Base-by-base conservation (phyloP, 2,113 vertebrate genomes). In the Trochalopteron elliotii region DNA sequence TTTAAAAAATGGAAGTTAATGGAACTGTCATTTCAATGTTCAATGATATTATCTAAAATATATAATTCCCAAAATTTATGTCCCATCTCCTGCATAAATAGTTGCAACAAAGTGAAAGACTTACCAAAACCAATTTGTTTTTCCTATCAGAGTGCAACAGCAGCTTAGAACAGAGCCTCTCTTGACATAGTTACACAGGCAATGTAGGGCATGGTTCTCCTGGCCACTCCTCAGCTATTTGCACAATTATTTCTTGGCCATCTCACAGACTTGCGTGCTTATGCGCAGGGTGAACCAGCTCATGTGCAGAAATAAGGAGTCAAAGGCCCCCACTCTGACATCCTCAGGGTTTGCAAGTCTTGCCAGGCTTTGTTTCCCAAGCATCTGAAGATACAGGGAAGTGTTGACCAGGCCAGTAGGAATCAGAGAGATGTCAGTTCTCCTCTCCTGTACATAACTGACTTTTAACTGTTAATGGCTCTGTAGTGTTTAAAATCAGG, bases 261-360 rank as follows among this genome's bases (percentile, higher is more conserved):
- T 89, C 44, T 90, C 72, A 53, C 53, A 49, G n/a, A 40, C 27
- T 39, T 79, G 31, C 0, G 0, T 47, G 56, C 74, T 79, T 67
- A 49, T 45, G 19, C 39, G n/a, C 0, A 0, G 60, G 23, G 15
- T 2, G 12, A 87, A 49, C 7, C 27, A 47, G 11, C 2, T 0
- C 30, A 31, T 3, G 1, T 56, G 42, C 47, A 63, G 76, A 72
- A 22, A 35, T 15, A 35, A 81, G 23, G 37, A 78, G 60, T n/a
- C 5, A 5, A 88, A 90, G 28, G 5, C n/a, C 10, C 15, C 50
- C 16, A 11, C 22, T 30, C 12, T 67, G 44, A 47, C 1, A 2
- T n/a, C 31, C 74, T 76, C 15, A 68, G 31, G 24, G n/a, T 47
- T 83, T 45, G 40, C 53, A 49, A 27, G 14, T 23, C 39, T 67